Evolutionary conservation across 2,797 vertebrate genomes (phyloP).

Genomic region (Ispidina lecontei): DNA sequence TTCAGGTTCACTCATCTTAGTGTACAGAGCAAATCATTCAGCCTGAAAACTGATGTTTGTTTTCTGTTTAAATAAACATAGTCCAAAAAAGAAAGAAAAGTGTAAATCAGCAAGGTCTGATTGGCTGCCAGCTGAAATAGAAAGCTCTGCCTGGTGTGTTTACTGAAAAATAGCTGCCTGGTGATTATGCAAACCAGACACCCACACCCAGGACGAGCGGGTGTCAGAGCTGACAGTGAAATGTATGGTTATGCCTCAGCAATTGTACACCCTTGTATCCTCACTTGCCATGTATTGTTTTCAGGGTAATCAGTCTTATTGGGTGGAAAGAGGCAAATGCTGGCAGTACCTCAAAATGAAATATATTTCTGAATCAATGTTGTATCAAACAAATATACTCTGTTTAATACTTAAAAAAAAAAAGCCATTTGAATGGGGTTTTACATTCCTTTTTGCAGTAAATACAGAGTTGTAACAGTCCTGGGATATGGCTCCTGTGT

Average conservation of each 20-base stretch:
- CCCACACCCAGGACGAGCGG: not conserved
- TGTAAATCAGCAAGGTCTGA: not conserved
- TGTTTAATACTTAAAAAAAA: not conserved
- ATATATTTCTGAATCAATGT: not conserved
- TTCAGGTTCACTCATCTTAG: fast-evolving
- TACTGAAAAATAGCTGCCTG: conserved; percentile 1
- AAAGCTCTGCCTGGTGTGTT: not conserved
- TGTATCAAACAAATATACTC: not conserved
- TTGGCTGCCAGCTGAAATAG: not conserved
- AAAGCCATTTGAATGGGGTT: not conserved
- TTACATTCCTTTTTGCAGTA: not conserved
- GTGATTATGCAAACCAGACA: conserved; percentile 17
- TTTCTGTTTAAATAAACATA: not conserved
- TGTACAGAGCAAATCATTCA: not conserved
- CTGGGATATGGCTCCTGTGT: not conserved
- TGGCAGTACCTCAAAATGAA: conserved; percentile 29
- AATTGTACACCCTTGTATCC: not conserved
- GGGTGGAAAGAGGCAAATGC: conserved; percentile 9
- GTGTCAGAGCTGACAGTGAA: conserved; percentile 36
- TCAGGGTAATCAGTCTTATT: conserved; percentile 19
- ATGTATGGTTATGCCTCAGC: conserved; percentile 25
- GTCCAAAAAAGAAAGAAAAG: not conserved
- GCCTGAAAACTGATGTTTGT: not conserved
- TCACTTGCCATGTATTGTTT: not conserved
- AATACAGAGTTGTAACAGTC: not conserved